These are phyloP conservation scores for Ceratoteleas bidentatus DNA, from an alignment of 1,140 invertebrate genomes.

Conservation along the genomic window DNA sequence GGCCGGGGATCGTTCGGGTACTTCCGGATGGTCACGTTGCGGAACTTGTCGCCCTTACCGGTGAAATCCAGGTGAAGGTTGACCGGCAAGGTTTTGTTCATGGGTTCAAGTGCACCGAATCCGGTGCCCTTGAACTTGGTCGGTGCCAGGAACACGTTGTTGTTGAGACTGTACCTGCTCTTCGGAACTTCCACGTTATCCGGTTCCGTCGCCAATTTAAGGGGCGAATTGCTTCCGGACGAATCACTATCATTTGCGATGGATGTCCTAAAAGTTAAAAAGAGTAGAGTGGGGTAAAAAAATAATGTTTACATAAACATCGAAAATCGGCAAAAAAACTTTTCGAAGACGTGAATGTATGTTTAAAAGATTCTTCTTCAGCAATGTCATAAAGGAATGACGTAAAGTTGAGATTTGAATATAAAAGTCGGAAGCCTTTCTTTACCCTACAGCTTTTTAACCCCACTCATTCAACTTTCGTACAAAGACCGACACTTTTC, in stretches of 20 bases:
- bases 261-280: too few relatives aligned
- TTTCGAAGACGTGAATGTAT: too few relatives aligned
- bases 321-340: too few relatives aligned
- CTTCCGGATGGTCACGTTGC: conserved; percentile 5
- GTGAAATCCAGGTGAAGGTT: conserved; percentile 13
- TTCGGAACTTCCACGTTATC: not conserved
- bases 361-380: too few relatives aligned
- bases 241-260: not conserved
- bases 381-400: too few relatives aligned
- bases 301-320: too few relatives aligned
- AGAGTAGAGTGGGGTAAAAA: too few relatives aligned
- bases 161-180: not conserved
- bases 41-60: conserved; percentile 8
- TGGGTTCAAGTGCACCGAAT: not conserved
- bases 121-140: not conserved
- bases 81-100: not conserved
- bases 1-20: not conserved
- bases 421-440: too few relatives aligned
- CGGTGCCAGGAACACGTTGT: not conserved
- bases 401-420: too few relatives aligned
- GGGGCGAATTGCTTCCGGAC: not conserved
- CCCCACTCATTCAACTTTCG: too few relatives aligned
- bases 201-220: not conserved
- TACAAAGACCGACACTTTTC: too few relatives aligned
- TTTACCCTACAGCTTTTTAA: too few relatives aligned